Base-by-base conservation (phyloP, 1,140 invertebrate genomes). In the Drosophila yakuba region DNA sequence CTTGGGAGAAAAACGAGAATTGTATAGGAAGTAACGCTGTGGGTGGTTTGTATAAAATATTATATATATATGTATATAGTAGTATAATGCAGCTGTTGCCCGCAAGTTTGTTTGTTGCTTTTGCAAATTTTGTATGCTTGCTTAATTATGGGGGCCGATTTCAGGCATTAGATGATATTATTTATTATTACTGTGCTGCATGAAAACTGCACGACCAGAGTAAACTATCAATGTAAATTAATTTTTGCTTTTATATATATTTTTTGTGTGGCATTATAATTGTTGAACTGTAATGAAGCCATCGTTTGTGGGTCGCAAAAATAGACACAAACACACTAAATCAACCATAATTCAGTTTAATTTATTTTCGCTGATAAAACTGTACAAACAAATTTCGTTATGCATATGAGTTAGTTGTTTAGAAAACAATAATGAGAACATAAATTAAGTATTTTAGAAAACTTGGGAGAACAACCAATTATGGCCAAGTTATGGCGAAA, bases 111-210 rank as follows among this genome's bases (percentile, higher is more conserved):
- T 63, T 60, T 60, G 59, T 77, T 64, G 44, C 56, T 67, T 32
- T 60, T 63, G 39, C 41, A 51, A 51, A 54, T 51, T 52, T 44
- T 36, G 67, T 36, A 56, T 20, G 52, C 36, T 55, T 68, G 60
- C 43, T 68, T 78, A 78, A 85, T 81, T 86, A 81, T 71, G 56
- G 41, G 47, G 50, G 52, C 36, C 23, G 63, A 74, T 80, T 85
- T 63, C 25, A 45, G 68, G 61, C 82, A 81, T 86, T 81, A 86
- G 74, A 85, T 71, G 76, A 68, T 78, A 81, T 64, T 69, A 57
- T 71, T 86, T 78, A 85, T 81, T 80, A 80, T 77, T 64, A 50
- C 63, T 66, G 38, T 55, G 51, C 36, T 59, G 44, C 32, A 47
- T 74, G 59, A 74, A 63, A 48, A 56, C 25, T 47, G 60, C 36